These are phyloP conservation scores for Crotalus adamanteus DNA, from an alignment of 2,797 vertebrate genomes.

Conservation along the genomic window DNA sequence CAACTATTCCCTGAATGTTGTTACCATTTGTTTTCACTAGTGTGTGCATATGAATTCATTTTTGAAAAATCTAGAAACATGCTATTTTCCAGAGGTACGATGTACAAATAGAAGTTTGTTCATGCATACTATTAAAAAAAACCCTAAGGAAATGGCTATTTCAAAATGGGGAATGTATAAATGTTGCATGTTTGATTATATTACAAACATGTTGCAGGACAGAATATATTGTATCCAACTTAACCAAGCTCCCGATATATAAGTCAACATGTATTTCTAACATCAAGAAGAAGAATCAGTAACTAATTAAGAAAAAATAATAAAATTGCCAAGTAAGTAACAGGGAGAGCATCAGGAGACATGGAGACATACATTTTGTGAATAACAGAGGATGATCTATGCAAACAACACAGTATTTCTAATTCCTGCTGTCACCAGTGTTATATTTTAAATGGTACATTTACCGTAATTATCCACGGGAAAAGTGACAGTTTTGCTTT, in stretches of 20 bases:
- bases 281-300: neutral
- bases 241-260: neutral
- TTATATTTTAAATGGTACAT: neutral
- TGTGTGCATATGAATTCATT: neutral
- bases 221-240: neutral
- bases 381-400: neutral
- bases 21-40: neutral
- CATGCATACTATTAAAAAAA: neutral
- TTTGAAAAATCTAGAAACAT: neutral
- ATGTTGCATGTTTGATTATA: neutral
- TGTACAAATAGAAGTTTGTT: neutral
- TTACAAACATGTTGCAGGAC: neutral
- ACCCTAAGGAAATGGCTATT: neutral
- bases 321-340: neutral
- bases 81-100: neutral
- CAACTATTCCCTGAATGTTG: neutral
- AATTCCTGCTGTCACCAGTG: neutral
- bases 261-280: neutral
- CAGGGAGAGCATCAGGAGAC: neutral
- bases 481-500: neutral
- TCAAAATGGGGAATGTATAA: neutral
- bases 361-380: neutral
- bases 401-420: neutral
- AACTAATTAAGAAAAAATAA: neutral
- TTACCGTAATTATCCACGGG: no score